These are phyloP conservation scores for Ecliptopera silaceata DNA, from an alignment of 2,888 invertebrate genomes.

Conservation along the genomic window DNA sequence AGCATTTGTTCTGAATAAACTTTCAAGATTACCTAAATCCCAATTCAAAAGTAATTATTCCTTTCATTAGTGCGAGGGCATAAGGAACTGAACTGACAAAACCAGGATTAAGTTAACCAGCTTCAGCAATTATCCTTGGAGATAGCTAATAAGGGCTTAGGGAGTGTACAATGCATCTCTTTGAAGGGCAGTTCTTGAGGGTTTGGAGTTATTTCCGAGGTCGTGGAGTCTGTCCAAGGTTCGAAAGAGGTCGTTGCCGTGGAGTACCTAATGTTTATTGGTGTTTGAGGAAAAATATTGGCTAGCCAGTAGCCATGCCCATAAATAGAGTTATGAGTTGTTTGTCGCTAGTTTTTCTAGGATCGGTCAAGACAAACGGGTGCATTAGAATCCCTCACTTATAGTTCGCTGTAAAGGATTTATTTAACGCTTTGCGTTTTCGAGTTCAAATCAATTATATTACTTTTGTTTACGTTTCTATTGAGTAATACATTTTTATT, in stretches of 20 bases:
- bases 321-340: constrained; percentile 3
- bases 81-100: constrained; percentile 40
- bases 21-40: constrained; percentile 20
- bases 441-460: too few species aligned
- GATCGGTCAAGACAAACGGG: too few species aligned
- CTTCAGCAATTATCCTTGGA: constrained; percentile 51
- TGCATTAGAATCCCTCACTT: too few species aligned
- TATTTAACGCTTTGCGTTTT: too few species aligned
- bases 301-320: constrained; percentile 12
- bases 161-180: constrained; percentile 46
- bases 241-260: constrained; percentile 19
- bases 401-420: too few species aligned
- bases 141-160: constrained; percentile 44
- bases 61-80: constrained; percentile 32
- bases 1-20: background rate
- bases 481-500: too few species aligned
- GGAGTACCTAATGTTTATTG: constrained; percentile 5
- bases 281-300: constrained; percentile 9
- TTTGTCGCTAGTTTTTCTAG: background rate
- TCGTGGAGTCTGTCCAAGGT: constrained; percentile 14
- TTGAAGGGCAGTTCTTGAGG: constrained; percentile 36
- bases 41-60: constrained; percentile 31
- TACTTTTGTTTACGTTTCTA: too few species aligned
- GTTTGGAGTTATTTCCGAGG: constrained; percentile 29
- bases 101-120: constrained; percentile 39